Percentiles rank a stretch among this genome's conserved stretches.
These are phyloP conservation scores for Melipona beecheii DNA, from an alignment of 2,888 invertebrate species.

Conservation along the genomic window DNA sequence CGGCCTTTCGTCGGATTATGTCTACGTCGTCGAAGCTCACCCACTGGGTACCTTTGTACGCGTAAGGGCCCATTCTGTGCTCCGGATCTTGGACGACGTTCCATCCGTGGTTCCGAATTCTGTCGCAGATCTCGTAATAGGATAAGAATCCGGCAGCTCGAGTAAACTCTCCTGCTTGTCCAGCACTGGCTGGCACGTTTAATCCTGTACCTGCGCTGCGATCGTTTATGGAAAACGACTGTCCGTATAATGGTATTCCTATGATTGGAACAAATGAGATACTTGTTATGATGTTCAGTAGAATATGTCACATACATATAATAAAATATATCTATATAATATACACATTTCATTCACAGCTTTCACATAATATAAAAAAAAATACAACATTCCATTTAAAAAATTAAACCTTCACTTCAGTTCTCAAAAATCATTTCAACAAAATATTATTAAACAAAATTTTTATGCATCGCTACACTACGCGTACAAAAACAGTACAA, in stretches of 20 bases:
- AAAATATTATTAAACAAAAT: no score
- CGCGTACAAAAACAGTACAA: no score
- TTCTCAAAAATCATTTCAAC: no score
- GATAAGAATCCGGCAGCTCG: constrained; percentile 93
- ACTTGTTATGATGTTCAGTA: not conserved
- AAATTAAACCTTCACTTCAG: no score
- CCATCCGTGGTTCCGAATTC: constrained; percentile 91
- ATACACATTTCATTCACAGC: no score
- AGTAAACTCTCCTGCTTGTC: constrained; percentile 94
- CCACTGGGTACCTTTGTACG: constrained; percentile 95
- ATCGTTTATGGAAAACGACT: constrained; percentile 89
- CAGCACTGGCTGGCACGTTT: constrained; percentile 91
- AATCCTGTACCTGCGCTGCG: constrained; percentile 85
- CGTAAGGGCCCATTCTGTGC: constrained; percentile 94
- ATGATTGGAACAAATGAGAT: not conserved
- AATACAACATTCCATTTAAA: not conserved
- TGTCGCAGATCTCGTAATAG: constrained; percentile 96
- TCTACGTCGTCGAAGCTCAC: constrained; percentile 94
- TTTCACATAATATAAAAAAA: not conserved
- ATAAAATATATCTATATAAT: no score
- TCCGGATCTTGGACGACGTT: constrained; percentile 91
- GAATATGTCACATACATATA: no score
- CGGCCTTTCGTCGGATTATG: constrained; percentile 92
- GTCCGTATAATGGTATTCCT: constrained; percentile 93
- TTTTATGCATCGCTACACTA: no score